A percentile compares a stretch with the other conserved stretches of the same genome.
Evolutionary conservation across 2,797 vertebrate genomes (phyloP).

Genomic region (Poecilia gillii): DNA sequence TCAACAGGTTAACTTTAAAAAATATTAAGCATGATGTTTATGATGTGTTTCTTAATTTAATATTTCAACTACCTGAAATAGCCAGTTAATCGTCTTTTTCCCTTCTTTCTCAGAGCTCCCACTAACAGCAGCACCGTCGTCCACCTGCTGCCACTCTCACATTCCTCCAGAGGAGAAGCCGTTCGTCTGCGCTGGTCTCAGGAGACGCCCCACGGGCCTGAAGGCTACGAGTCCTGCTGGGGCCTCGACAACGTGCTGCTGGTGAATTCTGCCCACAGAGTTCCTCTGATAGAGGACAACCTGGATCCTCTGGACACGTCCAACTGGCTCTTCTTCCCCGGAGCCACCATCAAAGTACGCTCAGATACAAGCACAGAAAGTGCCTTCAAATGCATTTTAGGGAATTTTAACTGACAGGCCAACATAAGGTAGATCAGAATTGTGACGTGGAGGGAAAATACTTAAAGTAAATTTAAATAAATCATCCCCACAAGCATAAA

Average conservation of each 20-base stretch:
- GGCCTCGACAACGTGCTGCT: constrained; percentile 93
- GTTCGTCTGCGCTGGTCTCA: constrained; percentile 93
- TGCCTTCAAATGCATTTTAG: not conserved
- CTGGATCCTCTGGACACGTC: constrained; percentile 95
- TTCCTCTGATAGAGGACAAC: constrained; percentile 92
- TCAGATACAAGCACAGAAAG: not conserved
- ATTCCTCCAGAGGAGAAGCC: constrained; percentile 84
- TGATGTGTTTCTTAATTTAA: not conserved
- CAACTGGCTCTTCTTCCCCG: constrained; percentile 99
- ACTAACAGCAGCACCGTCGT: constrained; percentile 93
- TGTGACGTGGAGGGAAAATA: not conserved
- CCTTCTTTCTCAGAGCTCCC: constrained; percentile 84
- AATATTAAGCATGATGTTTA: not conserved
- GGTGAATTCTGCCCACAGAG: constrained; percentile 90
- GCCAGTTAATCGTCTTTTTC: not conserved
- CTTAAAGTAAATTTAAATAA: not conserved
- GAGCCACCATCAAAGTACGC: constrained; percentile 95
- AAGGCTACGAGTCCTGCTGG: constrained; percentile 98
- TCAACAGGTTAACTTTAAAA: not conserved
- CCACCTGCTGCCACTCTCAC: constrained; percentile 91
- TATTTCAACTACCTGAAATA: not conserved
- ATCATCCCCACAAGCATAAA: not conserved
- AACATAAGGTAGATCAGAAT: not conserved
- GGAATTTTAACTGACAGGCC: not conserved
- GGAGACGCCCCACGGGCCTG: constrained; percentile 83